Evolutionary conservation across 2,113 vertebrate species (phyloP).

Genomic region (Piaya cayana): DNA sequence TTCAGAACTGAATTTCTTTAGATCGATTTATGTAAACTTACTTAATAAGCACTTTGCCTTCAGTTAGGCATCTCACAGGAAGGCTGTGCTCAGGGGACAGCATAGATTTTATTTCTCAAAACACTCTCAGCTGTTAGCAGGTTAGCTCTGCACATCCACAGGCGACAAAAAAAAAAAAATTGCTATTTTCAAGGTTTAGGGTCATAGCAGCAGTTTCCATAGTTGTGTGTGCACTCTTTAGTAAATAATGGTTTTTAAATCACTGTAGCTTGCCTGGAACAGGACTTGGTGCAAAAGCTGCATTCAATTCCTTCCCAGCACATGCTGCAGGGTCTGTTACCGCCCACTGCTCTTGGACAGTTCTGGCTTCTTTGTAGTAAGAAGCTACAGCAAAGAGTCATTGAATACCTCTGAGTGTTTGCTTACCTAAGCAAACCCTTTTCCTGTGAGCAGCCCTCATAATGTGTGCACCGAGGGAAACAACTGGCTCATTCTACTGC

Average conservation of each 20-base stretch:
- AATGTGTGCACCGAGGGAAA: constrained; percentile 12
- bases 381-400: neutral
- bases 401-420: constrained; percentile 8
- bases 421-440: neutral
- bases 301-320: neutral
- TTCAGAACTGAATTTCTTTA: constrained; percentile 23
- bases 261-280: neutral
- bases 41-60: constrained; percentile 16
- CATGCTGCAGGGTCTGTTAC: neutral
- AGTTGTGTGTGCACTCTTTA: neutral
- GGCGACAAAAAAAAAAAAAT: neutral
- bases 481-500: neutral
- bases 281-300: neutral
- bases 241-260: neutral
- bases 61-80: neutral
- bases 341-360: neutral
- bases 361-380: neutral
- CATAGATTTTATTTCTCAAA: neutral
- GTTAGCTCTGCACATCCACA: neutral
- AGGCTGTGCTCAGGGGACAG: neutral
- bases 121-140: neutral
- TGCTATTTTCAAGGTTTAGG: neutral
- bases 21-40: neutral
- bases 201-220: neutral
- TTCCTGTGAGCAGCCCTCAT: neutral